Percentiles rank a stretch among this genome's conserved stretches.
phyloP scores from a whole-genome alignment of 2,113 vertebrate species.

The Aphyosemion australe region DNA sequence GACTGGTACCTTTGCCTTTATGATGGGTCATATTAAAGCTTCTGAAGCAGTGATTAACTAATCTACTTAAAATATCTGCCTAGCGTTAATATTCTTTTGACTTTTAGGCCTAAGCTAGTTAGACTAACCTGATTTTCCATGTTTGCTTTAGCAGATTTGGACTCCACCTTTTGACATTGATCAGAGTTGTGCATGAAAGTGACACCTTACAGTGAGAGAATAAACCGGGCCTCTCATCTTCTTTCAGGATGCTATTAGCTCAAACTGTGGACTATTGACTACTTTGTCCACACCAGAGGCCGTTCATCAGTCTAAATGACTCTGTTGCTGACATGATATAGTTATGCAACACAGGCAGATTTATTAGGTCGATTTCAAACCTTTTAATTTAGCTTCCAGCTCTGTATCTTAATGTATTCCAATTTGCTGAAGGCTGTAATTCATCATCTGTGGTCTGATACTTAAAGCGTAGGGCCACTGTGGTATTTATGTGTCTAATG shows the following conservation, averaged over 20 bases:
- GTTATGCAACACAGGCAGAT: constrained; percentile 45
- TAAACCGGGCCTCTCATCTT: constrained; percentile 31
- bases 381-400: constrained; percentile 61
- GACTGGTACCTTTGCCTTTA: neutral
- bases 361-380: constrained; percentile 34
- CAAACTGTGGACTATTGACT: constrained; percentile 54
- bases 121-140: constrained; percentile 1
- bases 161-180: neutral
- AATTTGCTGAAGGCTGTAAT: constrained; percentile 47
- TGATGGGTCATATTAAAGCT: constrained; percentile 29
- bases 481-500: constrained; percentile 47
- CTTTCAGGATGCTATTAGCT: constrained; percentile 41
- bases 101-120: neutral
- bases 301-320: constrained; percentile 18
- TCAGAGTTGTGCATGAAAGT: constrained; percentile 30
- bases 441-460: constrained; percentile 51
- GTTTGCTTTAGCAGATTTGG: neutral
- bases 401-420: constrained; percentile 35
- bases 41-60: no score
- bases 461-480: constrained; percentile 21
- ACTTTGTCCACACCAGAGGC: constrained; percentile 52
- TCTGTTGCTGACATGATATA: constrained; percentile 43
- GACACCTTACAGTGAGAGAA: constrained; percentile 28
- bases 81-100: no score
- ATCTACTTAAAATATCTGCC: neutral